Base-by-base conservation (phyloP, 2,888 invertebrate genomes). In the Chaitophorus viminalis region DNA sequence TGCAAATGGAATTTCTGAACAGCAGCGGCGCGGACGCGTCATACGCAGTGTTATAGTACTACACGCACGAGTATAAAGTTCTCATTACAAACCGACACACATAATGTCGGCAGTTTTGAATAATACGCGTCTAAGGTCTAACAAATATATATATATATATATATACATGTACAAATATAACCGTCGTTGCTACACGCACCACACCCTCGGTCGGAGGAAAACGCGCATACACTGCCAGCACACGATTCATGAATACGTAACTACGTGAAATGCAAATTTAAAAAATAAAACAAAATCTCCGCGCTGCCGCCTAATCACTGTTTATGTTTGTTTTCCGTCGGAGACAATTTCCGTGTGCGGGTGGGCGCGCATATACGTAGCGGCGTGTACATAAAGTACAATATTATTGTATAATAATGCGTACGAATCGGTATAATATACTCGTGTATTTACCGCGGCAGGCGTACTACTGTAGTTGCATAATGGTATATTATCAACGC, bases 1-100 rank as follows among this genome's bases (percentile, higher is more conserved):
- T 87, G 86, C 79, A 87, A 87, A 87, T 87, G 86, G 86, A 87
- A 87, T 87, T 87, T 87, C 86, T 87, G 86, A 87, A 39, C 79
- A 87, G 86, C 86, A 60, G 4, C 78, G 72, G 72, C 54, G 70
- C 78, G 78, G 54, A 86, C 86, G 86, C 86, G 86, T 86, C 86
- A 74, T 77, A 72, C 78, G 77, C 86, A 85, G 14, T 46, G n/a
- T n/a, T n/a, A n/a, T n/a, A n/a, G n/a, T n/a, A n/a, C n/a, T n/a
- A n/a, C n/a, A 36, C 77, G 78, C 68, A 77, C 85, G 25, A 33
- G 46, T 52, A 31, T 72, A 79, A 86, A 86, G 54, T 86, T 86
- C 86, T 86, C 86, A 86, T 86, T 86, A 86, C 86, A 86, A 86
- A 86, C 86, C 86, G 86, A 79, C 86, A 79, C 79, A 72, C 52